Conservation (phyloP, 64 coral and sea anemone species). For the Montipora capricornis region DNA sequence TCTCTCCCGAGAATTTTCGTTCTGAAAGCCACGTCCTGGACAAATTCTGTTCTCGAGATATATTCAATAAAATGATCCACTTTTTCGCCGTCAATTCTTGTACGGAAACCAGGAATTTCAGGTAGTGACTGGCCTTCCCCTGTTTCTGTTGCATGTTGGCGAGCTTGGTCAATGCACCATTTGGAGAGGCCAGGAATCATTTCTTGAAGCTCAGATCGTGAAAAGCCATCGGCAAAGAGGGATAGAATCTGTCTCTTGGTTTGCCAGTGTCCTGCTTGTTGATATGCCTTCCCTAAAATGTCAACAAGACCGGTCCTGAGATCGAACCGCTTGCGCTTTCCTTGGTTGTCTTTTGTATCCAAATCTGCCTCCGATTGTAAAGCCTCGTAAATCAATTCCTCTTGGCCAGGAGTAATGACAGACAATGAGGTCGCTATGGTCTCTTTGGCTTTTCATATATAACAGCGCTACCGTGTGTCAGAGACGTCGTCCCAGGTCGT, state of each 20-base stretch:
- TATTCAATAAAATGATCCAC: conserved; percentile 35
- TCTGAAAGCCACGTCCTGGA: conserved; percentile 40
- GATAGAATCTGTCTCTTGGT: conserved; percentile 44
- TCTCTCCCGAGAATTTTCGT: conserved; percentile 33
- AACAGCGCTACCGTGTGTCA: too few species aligned
- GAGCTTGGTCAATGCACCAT: conserved; percentile 42
- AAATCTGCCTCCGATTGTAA: too few species aligned
- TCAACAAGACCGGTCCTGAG: too few species aligned
- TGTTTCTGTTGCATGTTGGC: conserved; percentile 36
- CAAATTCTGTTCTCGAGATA: conserved; percentile 24
- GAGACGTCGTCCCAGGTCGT: too few species aligned
- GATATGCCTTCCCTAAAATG: background rate
- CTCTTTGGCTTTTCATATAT: too few species aligned
- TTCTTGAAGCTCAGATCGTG: background rate
- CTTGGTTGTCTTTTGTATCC: too few species aligned
- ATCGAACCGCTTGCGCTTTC: too few species aligned
- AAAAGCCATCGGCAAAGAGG: conserved; percentile 44
- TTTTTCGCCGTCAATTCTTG: background rate
- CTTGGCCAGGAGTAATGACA: too few species aligned
- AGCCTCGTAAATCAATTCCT: too few species aligned
- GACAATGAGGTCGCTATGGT: too few species aligned
- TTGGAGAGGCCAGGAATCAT: conserved; percentile 43
- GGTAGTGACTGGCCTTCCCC: conserved; percentile 25
- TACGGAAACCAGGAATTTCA: background rate
- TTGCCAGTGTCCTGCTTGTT: conserved; percentile 8